Percentiles rank a stretch among this genome's conserved stretches.
These are phyloP conservation scores for Sminthurides bifidus DNA, from an alignment of 1,140 invertebrate species.

Conservation along the genomic window DNA sequence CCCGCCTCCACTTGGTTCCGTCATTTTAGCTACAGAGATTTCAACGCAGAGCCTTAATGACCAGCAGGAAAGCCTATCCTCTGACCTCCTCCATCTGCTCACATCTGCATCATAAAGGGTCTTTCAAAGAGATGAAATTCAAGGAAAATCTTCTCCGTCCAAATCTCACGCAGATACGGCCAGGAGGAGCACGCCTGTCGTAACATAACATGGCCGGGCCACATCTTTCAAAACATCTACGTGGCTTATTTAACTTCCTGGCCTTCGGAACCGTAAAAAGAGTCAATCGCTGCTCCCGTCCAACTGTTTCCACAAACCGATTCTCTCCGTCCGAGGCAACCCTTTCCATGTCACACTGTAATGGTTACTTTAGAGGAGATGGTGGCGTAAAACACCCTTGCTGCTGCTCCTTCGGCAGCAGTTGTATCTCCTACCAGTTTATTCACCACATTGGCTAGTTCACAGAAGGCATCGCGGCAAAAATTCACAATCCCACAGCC, in stretches of 20 bases:
- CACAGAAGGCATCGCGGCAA: background rate
- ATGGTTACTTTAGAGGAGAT: background rate
- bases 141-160: background rate
- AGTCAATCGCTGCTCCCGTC: no score
- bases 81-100: conserved; percentile 20
- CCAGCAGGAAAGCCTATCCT: conserved; percentile 10
- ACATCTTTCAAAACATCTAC: background rate
- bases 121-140: conserved; percentile 7
- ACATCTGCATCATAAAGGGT: conserved; percentile 15
- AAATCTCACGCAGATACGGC: background rate
- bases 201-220: background rate
- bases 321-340: background rate
- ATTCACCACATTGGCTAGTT: background rate
- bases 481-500: background rate
- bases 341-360: background rate
- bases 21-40: conserved; percentile 11
- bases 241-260: background rate
- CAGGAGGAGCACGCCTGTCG: background rate
- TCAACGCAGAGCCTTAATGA: conserved; percentile 7
- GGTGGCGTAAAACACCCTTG: background rate
- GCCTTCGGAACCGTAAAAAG: background rate
- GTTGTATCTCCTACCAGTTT: background rate
- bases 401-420: background rate
- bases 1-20: conserved; percentile 16
- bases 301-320: conserved; percentile 8